Base-by-base conservation (phyloP, 2,888 invertebrate genomes). In the Agrypnus murinus region DNA sequence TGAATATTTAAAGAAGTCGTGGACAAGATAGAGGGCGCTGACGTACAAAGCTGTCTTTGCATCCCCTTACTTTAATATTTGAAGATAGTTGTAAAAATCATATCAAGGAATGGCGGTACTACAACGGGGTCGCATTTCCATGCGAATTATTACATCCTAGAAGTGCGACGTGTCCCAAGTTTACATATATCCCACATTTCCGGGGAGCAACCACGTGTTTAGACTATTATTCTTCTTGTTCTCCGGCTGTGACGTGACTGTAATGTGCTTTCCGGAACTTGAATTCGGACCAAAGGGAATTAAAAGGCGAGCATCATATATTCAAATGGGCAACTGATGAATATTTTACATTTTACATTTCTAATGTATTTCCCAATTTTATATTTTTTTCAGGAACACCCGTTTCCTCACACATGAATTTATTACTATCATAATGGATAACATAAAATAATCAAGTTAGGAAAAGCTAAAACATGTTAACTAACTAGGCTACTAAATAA, bases 151-250 rank as follows among this genome's bases (percentile, higher is more conserved):
- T 72, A 72, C 68, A 63, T 68, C 64, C 71, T 68, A 60, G 68
- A 65, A 65, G 36, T 17, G 60, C 58, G 65, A 65, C 68, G 65
- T 68, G 68, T 62, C 64, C 65, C 53, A 64, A 68, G 71, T 68
- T 71, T 70, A 69, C 74, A 76, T 76, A 73, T 73, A 74, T 68
- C 63, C 73, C 66, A 71, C 74, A 76, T 74, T 74, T 76, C 73
- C 75, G 71, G 68, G 58, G 65, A 68, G 73, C 75, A 74, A 75
- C 78, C 78, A 79, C 80, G 80, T 79, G 79, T 77, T 79, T 75
- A 71, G 73, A 75, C 80, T 77, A 80, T 81, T 79, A 79, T 79
- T 81, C 80, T 79, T 80, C 75, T 77, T 77, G 79, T 79, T 79
- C 78, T 79, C 77, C 77, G 78, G 74, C 68, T 78, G 74, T 77